Base-by-base conservation (phyloP, 1,140 invertebrate species). In the Dinoponera quadriceps region DNA sequence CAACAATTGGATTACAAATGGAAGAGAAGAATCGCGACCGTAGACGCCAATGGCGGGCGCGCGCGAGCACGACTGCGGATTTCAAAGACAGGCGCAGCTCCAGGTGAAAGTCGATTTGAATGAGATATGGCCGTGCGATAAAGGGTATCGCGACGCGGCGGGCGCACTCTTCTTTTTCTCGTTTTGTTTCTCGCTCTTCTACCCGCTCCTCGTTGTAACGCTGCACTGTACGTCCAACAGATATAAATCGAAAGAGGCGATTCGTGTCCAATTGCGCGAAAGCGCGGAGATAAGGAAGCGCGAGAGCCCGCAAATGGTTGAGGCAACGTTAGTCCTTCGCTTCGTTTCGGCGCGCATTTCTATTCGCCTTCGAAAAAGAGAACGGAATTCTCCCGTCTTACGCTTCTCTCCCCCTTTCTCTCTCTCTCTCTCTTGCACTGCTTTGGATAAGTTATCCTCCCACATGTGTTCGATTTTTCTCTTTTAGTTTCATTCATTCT, bases 61-160 rank as follows among this genome's bases (percentile, higher is more conserved):
- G 27, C n/a, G n/a, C n/a, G n/a, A n/a, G n/a, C n/a, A n/a, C 63
- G 14, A 85, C 14, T n/a, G 65, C 51, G 13, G 54, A 62, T 54
- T 77, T 77, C 51, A 33, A 75, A 48, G 65, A 54, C 25, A 29
- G 44, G 18, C 62, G 49, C 13, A 77, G 83, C 29, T 72, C 62
- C 72, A 83, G 66, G 85, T 87, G 72, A 86, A 60, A 74, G 69
- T 74, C 57, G 71, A 82, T 82, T 82, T 82, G 55, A 62, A 82
- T 82, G 69, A 73, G 69, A 60, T 82, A 82, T 62, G 27, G 44
- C 22, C 29, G 69, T 16, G 27, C 20, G 78, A 74, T 82, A 63
- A 74, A 82, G 69, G 44, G 20, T n/a, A 59, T 20, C 65, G 51
- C 38, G 38, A 44, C 25, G n/a, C n/a, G n/a, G n/a, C n/a, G n/a